Conservation (phyloP, 2,888 invertebrate genomes). For the Drosophila acutilabella region DNA sequence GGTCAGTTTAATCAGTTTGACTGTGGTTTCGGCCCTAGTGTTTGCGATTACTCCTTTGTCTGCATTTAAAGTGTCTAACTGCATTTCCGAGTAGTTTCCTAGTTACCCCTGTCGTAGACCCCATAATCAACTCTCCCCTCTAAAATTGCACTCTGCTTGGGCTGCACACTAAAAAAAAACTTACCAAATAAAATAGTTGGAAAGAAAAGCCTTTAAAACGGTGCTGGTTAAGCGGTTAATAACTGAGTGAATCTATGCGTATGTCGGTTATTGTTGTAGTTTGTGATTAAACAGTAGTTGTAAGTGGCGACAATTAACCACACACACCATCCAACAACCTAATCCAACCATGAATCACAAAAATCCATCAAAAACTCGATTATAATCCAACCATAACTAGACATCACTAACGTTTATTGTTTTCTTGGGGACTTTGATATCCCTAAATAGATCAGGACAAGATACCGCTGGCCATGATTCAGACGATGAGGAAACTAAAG, state of each 20-base stretch:
- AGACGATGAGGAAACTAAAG: conserved; percentile 98
- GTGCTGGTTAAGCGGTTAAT: conserved; percentile 38
- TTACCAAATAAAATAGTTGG: not conserved
- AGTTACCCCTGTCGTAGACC: conserved; percentile 5
- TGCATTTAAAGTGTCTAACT: conserved; percentile 13
- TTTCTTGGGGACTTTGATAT: not conserved
- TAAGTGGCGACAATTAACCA: conserved; percentile 51
- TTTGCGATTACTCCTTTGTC: not conserved
- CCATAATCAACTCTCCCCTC: not conserved
- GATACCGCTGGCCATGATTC: conserved; percentile 97
- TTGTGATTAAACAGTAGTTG: conserved; percentile 59
- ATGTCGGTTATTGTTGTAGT: conserved; percentile 43
- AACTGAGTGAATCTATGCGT: conserved; percentile 29
- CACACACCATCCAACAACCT: conserved; percentile 21
- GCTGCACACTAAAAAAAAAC: conserved; percentile 29
- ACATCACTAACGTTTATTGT: conserved; percentile 10
- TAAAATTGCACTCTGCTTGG: conserved; percentile 42
- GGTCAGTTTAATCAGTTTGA: not conserved
- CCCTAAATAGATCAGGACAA: conserved; percentile 91
- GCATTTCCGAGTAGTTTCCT: conserved; percentile 17
- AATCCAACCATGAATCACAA: conserved; percentile 25
- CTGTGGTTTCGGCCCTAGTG: not conserved
- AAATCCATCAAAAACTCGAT: conserved; percentile 5
- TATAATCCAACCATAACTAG: not conserved
- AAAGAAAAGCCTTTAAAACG: conserved; percentile 10